Evolutionary conservation across 2,888 invertebrate genomes (phyloP).

Genomic region (Molorchus minor): DNA sequence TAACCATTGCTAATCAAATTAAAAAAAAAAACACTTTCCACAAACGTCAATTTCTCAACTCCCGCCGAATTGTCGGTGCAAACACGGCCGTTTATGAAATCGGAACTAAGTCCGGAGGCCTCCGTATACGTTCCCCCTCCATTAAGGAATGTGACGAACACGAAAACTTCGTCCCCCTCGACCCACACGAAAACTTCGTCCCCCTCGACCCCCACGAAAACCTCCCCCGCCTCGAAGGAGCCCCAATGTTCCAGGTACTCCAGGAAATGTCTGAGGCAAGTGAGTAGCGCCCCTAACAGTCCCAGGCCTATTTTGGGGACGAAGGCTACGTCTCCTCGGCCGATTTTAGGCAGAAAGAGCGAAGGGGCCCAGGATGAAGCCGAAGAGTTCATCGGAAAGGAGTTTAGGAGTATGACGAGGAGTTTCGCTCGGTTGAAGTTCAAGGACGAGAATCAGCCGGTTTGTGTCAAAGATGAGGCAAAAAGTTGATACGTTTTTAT

Average conservation of each 20-base stretch:
- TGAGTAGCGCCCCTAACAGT: constrained; percentile 32
- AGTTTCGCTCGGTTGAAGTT: constrained; percentile 41
- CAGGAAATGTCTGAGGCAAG: constrained; percentile 38
- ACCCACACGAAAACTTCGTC: constrained; percentile 22
- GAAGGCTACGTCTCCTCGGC: constrained; percentile 45
- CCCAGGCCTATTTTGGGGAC: constrained; percentile 49
- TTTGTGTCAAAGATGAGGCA: constrained; percentile 9
- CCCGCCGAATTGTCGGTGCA: not conserved
- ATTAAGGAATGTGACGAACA: constrained; percentile 32
- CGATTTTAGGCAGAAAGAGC: constrained; percentile 46
- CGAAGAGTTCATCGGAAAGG: constrained; percentile 45
- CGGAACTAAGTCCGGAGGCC: constrained; percentile 47
- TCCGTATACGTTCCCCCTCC: constrained; percentile 46
- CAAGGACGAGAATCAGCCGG: constrained; percentile 25
- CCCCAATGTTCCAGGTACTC: constrained; percentile 42
- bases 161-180: constrained; percentile 20
- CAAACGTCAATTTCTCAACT: constrained; percentile 15
- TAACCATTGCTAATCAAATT: constrained; percentile 26
- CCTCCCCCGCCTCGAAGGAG: constrained; percentile 28
- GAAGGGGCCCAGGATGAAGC: constrained; percentile 39
- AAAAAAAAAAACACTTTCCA: not conserved
- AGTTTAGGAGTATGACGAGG: constrained; percentile 43
- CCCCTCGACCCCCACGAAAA: constrained; percentile 8
- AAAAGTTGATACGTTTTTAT: not conserved
- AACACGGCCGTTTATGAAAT: constrained; percentile 38